phyloP scores from a whole-genome alignment of 2,797 vertebrate genomes.

The Glyptemys insculpta region DNA sequence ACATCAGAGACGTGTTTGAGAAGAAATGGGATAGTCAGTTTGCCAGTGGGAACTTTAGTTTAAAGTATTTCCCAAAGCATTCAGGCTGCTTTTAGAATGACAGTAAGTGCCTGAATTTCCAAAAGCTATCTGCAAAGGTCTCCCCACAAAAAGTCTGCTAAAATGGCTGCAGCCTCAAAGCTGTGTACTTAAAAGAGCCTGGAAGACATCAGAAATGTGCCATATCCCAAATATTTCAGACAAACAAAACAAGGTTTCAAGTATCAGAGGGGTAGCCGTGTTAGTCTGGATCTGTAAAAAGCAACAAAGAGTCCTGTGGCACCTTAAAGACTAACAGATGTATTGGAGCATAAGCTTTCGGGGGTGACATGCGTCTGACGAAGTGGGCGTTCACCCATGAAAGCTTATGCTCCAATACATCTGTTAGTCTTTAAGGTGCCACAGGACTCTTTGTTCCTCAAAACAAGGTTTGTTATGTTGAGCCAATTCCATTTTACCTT shows the following conservation, averaged over 20 bases:
- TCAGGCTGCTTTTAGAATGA: constrained; percentile 21
- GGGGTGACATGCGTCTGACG: no score
- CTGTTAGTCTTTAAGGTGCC: no score
- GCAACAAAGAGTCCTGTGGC: no score
- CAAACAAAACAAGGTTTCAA: neutral
- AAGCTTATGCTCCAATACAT: no score
- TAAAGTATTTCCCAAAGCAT: constrained; percentile 53
- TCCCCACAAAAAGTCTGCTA: neutral
- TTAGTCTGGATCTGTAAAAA: no score
- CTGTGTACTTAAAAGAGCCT: neutral
- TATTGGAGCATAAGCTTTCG: no score
- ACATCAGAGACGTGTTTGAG: constrained; percentile 10
- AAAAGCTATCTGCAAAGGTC: constrained; percentile 14
- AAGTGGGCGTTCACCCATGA: no score
- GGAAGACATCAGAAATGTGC: neutral
- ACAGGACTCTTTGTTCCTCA: neutral
- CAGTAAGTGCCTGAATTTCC: constrained; percentile 30
- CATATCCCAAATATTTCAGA: neutral
- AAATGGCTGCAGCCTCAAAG: neutral
- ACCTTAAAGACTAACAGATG: no score
- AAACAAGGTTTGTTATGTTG: neutral
- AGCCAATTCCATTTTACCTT: neutral
- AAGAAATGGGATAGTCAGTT: constrained; percentile 56
- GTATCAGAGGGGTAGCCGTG: no score
- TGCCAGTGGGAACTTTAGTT: neutral